Evolutionary conservation across 2,113 vertebrate genomes (phyloP).

Genomic region (Cisticola juncidis): DNA sequence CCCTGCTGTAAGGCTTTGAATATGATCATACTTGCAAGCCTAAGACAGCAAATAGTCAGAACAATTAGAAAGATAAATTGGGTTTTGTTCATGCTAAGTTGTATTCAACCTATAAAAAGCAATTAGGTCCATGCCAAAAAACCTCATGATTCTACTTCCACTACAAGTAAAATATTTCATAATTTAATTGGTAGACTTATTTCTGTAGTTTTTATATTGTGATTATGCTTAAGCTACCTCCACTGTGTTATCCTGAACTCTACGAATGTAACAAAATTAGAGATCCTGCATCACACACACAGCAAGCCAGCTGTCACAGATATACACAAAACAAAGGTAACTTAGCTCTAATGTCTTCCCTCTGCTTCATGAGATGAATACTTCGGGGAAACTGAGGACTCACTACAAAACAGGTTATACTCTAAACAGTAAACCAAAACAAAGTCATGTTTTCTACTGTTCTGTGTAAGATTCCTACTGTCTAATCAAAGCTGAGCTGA

Average conservation of each 20-base stretch:
- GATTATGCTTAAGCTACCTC: background rate
- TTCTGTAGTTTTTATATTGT: background rate
- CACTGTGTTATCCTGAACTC: background rate
- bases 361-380: background rate
- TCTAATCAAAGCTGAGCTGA: background rate
- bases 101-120: background rate
- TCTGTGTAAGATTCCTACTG: background rate
- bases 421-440: background rate
- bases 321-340: background rate
- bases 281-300: background rate
- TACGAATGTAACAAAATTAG: background rate
- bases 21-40: background rate
- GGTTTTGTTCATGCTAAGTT: background rate
- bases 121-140: background rate
- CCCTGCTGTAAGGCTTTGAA: background rate
- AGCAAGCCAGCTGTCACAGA: background rate
- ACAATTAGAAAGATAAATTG: fast-evolving
- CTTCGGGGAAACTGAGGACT: background rate
- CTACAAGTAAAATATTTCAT: background rate
- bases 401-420: background rate
- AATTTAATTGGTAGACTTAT: background rate
- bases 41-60: background rate
- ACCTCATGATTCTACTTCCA: background rate
- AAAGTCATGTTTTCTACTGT: background rate
- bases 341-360: background rate